Evolutionary conservation across 2,888 invertebrate genomes (phyloP).

Genomic region (Aporophyla lueneburgensis): DNA sequence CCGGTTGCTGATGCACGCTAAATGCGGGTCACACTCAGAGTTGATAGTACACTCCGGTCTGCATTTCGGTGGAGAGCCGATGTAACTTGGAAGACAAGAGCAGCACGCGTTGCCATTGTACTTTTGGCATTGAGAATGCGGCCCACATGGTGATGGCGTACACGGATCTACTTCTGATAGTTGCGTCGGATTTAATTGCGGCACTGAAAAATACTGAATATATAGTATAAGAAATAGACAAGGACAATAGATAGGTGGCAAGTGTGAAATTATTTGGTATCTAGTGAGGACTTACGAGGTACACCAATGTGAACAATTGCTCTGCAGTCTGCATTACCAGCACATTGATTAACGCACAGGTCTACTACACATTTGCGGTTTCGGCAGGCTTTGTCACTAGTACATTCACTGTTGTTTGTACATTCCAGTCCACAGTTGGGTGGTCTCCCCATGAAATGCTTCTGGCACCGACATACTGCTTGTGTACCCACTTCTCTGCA

Average conservation of each 20-base stretch:
- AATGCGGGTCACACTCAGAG: constrained; percentile 93
- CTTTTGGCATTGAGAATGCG: constrained; percentile 93
- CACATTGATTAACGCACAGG: too few species aligned
- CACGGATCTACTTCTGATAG: constrained; percentile 90
- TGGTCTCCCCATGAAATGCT: too few species aligned
- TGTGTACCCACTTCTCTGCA: too few species aligned
- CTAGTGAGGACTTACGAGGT: too few species aligned
- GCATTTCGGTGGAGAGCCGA: constrained; percentile 94
- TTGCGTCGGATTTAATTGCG: constrained; percentile 74
- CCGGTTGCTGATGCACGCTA: constrained; percentile 93
- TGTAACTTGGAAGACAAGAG: constrained; percentile 93
- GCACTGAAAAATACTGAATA: constrained; percentile 69
- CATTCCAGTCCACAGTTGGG: too few species aligned
- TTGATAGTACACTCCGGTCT: constrained; percentile 93
- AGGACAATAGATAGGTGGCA: background rate
- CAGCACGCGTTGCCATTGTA: constrained; percentile 93
- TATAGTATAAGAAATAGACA: background rate
- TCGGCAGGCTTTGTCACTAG: too few species aligned
- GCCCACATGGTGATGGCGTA: constrained; percentile 94
- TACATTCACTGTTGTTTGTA: too few species aligned
- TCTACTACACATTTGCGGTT: too few species aligned
- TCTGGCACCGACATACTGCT: too few species aligned
- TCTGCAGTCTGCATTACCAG: too few species aligned
- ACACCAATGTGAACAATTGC: too few species aligned
- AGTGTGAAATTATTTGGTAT: background rate